Evolutionary conservation across 2,113 vertebrate genomes (phyloP).

Genomic region (Oriolus oriolus): DNA sequence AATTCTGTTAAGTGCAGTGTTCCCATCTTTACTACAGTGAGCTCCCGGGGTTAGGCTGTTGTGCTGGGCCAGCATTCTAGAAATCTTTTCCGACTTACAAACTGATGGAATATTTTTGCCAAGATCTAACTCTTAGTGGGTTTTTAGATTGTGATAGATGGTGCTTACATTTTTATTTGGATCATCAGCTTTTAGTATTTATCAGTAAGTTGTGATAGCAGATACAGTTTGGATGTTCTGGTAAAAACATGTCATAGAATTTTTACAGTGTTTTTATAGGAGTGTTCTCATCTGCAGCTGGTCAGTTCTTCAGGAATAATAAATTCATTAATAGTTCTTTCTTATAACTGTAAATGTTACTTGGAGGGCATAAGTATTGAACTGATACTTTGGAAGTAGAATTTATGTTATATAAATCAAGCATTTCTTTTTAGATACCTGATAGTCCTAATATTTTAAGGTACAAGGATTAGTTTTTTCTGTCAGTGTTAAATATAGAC

Average conservation of each 20-base stretch:
- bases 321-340: neutral
- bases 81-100: neutral
- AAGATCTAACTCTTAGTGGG: neutral
- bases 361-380: neutral
- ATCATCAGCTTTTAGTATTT: neutral
- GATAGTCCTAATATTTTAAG: neutral
- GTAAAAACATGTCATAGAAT: neutral
- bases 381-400: neutral
- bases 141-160: neutral
- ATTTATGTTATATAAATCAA: neutral
- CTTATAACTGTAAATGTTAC: neutral
- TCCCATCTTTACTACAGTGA: neutral
- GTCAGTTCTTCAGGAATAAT: neutral
- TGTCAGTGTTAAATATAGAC: neutral
- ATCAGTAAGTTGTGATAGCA: neutral
- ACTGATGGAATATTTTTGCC: neutral
- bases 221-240: neutral
- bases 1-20: neutral
- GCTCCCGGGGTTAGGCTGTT: neutral
- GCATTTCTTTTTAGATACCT: neutral
- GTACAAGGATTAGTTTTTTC: neutral
- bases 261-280: neutral
- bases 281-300: neutral
- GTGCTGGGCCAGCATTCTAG: neutral
- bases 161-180: neutral